A percentile compares a stretch with the other conserved stretches of the same genome.
Conservation (phyloP, 1,140 invertebrate species). For the Cataglyphis hispanica region DNA sequence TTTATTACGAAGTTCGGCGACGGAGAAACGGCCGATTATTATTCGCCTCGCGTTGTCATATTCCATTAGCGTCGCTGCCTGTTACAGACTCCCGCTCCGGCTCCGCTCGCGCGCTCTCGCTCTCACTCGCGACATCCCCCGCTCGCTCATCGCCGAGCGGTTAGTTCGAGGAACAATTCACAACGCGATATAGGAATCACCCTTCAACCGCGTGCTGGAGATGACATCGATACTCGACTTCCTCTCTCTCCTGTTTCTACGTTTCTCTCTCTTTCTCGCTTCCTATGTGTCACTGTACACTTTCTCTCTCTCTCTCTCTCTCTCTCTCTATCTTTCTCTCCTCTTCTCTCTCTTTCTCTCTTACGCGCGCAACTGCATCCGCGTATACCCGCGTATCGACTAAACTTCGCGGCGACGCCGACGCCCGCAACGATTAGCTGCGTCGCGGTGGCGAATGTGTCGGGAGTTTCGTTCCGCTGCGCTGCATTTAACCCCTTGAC, state of each 20-base stretch:
- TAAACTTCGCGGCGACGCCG: constrained; percentile 62
- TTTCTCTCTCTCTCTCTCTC: background rate
- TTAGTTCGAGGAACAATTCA: constrained; percentile 81
- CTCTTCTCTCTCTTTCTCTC: background rate
- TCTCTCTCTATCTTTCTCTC: background rate
- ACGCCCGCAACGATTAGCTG: constrained; percentile 60
- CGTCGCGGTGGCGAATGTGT: constrained; percentile 50
- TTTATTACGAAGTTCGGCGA: constrained; percentile 78
- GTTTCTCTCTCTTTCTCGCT: constrained; percentile 2
- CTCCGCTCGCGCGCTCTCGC: constrained; percentile 44
- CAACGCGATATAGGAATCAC: constrained; percentile 78
- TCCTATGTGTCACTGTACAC: background rate
- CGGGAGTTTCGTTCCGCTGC: constrained; percentile 57
- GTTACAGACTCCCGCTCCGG: constrained; percentile 77
- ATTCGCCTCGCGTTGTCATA: constrained; percentile 82
- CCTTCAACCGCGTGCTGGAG: constrained; percentile 79
- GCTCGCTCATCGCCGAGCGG: constrained; percentile 67
- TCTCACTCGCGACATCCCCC: constrained; percentile 7
- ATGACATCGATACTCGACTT: constrained; percentile 83
- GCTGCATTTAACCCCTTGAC: constrained; percentile 60
- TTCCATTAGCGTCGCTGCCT: constrained; percentile 82
- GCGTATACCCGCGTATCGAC: constrained; percentile 56
- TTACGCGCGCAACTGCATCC: constrained; percentile 25
- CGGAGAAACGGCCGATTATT: constrained; percentile 80
- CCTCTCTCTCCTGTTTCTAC: constrained; percentile 32